Evolutionary conservation across 53 echinoderm and acorn worm species (phyloP).

Genomic region (Actinopyga echinites): DNA sequence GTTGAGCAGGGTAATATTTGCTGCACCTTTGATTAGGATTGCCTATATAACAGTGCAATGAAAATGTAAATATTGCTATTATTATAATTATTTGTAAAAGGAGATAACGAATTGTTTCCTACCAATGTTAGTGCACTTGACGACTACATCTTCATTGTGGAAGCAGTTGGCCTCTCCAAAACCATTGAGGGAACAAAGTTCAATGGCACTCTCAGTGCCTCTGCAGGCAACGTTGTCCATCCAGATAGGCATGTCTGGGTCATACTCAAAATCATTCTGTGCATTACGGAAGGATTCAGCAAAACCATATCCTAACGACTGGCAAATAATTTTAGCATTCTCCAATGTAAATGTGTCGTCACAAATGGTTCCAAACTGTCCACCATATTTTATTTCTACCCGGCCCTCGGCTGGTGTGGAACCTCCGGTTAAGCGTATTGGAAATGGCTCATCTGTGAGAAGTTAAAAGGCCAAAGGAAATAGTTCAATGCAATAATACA

Average conservation of each 20-base stretch:
- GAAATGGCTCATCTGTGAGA: slow-evolving; percentile 26
- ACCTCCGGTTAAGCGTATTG: slow-evolving; percentile 54
- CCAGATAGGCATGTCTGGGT: background rate
- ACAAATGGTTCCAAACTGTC: slow-evolving; percentile 24
- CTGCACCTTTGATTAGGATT: too few species aligned
- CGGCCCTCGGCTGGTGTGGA: slow-evolving; percentile 41
- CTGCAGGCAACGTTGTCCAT: slow-evolving; percentile 31
- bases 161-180: slow-evolving; percentile 4
- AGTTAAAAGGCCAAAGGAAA: background rate
- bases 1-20: too few species aligned
- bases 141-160: slow-evolving; percentile 14
- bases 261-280: background rate
- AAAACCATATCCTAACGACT: background rate
- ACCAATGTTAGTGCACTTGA: slow-evolving; percentile 26
- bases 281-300: slow-evolving; percentile 21
- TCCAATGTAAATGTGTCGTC: slow-evolving; percentile 18
- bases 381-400: slow-evolving; percentile 51
- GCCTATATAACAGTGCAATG: too few species aligned
- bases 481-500: too few species aligned
- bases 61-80: too few species aligned
- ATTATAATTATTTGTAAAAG: too few species aligned
- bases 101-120: background rate
- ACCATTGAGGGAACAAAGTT: background rate
- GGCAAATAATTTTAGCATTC: slow-evolving; percentile 12
- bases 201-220: slow-evolving; percentile 13